These are phyloP conservation scores for Porites australiensis DNA, from an alignment of 64 coral and sea anemone species.

Conservation along the genomic window DNA sequence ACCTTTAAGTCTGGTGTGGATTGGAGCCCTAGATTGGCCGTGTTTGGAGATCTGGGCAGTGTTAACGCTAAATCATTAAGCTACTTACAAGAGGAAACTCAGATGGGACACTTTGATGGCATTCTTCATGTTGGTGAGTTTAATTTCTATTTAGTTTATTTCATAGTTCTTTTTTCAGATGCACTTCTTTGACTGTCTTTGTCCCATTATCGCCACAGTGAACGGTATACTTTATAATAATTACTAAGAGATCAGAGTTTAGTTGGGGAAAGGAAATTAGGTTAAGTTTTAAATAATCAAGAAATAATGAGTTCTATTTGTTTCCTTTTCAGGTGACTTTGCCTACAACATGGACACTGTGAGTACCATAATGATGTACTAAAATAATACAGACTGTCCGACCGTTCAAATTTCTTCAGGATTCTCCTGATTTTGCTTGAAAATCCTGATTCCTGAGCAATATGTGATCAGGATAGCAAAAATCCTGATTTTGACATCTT, in stretches of 20 bases:
- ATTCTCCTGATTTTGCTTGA: too few relatives aligned
- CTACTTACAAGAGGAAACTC: slow-evolving; percentile 84
- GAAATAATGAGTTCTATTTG: background rate
- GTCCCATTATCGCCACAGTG: too few relatives aligned
- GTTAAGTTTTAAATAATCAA: too few relatives aligned
- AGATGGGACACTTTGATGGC: slow-evolving; percentile 82
- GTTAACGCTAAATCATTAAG: slow-evolving; percentile 80
- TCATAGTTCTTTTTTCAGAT: background rate
- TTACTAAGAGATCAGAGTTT: too few relatives aligned
- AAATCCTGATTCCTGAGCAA: too few relatives aligned
- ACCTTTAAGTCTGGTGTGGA: slow-evolving; percentile 74
- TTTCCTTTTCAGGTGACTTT: slow-evolving; percentile 87
- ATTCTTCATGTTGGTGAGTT: slow-evolving; percentile 93
- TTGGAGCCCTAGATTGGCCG: slow-evolving; percentile 89
- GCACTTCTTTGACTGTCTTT: background rate
- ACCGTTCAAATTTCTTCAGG: too few relatives aligned
- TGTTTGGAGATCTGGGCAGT: slow-evolving; percentile 96
- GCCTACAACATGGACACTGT: slow-evolving; percentile 78
- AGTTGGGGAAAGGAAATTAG: too few relatives aligned
- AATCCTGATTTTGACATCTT: too few relatives aligned
- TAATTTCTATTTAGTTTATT: background rate
- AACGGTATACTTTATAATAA: too few relatives aligned
- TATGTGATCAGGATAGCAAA: too few relatives aligned
- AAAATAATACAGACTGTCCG: too few relatives aligned
- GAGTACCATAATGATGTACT: background rate